Conservation (phyloP, 1,140 invertebrate species). For the Neuroterus valhalla region DNA sequence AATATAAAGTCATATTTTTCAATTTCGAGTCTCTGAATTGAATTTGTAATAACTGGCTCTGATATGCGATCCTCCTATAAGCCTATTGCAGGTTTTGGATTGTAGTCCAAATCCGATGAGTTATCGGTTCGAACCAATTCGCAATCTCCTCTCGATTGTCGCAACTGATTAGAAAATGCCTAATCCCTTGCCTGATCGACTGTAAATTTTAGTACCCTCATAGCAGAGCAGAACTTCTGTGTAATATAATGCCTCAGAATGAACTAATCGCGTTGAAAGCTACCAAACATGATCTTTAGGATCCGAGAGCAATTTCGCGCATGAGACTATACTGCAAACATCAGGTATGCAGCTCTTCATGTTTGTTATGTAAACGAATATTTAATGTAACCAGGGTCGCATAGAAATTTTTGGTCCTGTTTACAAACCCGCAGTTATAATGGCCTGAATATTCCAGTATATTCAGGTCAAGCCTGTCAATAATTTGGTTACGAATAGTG, state of each 20-base stretch:
- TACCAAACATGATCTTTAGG: slow-evolving; percentile 20
- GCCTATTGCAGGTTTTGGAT: not conserved
- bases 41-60: too few species aligned
- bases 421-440: slow-evolving; percentile 16
- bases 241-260: slow-evolving; percentile 20
- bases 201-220: not conserved
- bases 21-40: too few species aligned
- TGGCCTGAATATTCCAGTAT: not conserved
- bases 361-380: slow-evolving; percentile 7
- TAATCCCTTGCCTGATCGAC: not conserved
- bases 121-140: too few species aligned
- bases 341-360: slow-evolving; percentile 12
- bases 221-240: not conserved
- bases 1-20: not conserved
- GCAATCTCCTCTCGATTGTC: too few species aligned
- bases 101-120: not conserved
- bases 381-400: slow-evolving; percentile 10
- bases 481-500: slow-evolving; percentile 10
- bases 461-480: slow-evolving; percentile 10
- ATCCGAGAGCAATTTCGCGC: slow-evolving; percentile 14
- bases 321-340: slow-evolving; percentile 15
- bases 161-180: not conserved
- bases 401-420: slow-evolving; percentile 20
- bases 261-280: slow-evolving; percentile 27
- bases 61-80: too few species aligned